Conservation (phyloP, 2,888 invertebrate species). For the Therioaphis trifolii region DNA sequence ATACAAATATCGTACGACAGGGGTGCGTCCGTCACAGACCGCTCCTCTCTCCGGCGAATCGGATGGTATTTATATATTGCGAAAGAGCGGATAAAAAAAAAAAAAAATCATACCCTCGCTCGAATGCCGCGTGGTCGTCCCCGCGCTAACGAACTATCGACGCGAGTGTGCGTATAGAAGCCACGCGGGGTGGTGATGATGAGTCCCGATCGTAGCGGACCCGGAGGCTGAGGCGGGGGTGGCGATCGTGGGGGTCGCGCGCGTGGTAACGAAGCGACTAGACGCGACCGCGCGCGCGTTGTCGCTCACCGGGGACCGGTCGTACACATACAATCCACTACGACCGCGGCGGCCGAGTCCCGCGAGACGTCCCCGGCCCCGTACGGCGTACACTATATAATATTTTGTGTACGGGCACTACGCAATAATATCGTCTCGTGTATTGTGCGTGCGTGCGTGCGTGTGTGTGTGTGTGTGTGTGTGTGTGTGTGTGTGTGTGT, state of each 20-base stretch:
- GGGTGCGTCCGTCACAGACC: slow-evolving; percentile 28
- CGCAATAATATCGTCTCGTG: too few relatives aligned
- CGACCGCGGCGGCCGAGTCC: not conserved
- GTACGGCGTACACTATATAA: not conserved
- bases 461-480: not conserved
- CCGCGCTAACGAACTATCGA: slow-evolving; percentile 34
- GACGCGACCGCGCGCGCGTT: slow-evolving; percentile 1
- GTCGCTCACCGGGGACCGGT: slow-evolving; percentile 12
- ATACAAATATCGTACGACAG: not conserved
- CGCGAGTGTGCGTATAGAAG: too few relatives aligned
- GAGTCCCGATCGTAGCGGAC: slow-evolving; percentile 10
- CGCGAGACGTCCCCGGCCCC: not conserved
- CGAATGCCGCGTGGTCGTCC: not conserved
- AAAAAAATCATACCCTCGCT: not conserved
- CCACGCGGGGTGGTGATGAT: too few relatives aligned
- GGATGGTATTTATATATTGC: not conserved
- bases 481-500: too few relatives aligned
- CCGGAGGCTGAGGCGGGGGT: not conserved
- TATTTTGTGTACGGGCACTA: not conserved
- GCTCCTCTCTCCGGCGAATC: slow-evolving; percentile 2
- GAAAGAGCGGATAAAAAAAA: not conserved
- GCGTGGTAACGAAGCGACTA: slow-evolving; percentile 43
- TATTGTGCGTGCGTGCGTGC: not conserved
- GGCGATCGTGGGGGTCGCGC: not conserved
- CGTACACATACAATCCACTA: not conserved